phyloP scores from a whole-genome alignment of 2,113 vertebrate genomes.

The Lophius piscatorius region DNA sequence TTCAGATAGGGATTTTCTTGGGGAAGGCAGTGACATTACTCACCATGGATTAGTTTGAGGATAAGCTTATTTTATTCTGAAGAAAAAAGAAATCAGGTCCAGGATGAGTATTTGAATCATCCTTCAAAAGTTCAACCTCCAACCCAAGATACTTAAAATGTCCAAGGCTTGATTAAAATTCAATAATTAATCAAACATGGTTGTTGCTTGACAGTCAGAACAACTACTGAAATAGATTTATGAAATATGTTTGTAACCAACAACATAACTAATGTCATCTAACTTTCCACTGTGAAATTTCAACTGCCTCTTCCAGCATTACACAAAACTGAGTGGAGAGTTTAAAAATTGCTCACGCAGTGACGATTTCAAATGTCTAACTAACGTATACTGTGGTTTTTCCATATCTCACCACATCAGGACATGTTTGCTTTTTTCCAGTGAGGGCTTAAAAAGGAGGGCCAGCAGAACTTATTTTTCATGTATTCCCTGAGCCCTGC shows the following conservation, averaged over 20 bases:
- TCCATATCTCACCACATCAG: conserved; percentile 59
- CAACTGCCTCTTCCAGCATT: conserved; percentile 41
- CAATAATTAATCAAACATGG: conserved; percentile 5
- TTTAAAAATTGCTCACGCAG: conserved; percentile 61
- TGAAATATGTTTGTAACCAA: conserved; percentile 28
- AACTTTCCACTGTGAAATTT: conserved; percentile 46
- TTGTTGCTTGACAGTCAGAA: conserved; percentile 5
- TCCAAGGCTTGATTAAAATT: conserved; percentile 1
- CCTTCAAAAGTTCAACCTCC: conserved; percentile 18
- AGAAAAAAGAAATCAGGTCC: conserved; percentile 30
- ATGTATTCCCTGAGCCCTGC: conserved; percentile 26
- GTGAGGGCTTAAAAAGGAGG: conserved; percentile 39
- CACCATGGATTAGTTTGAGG: conserved; percentile 29
- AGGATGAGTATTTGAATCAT: conserved; percentile 13
- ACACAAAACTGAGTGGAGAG: conserved; percentile 23
- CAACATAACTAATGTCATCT: conserved; percentile 38
- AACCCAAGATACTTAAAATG: conserved; percentile 7
- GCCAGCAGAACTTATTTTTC: conserved; percentile 61
- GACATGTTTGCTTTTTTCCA: conserved; percentile 67
- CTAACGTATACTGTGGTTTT: conserved; percentile 58
- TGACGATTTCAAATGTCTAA: conserved; percentile 53
- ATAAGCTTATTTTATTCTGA: conserved; percentile 27
- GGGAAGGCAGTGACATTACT: neutral
- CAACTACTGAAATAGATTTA: neutral
- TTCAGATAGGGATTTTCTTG: conserved; percentile 11